These are phyloP conservation scores for Cydia fagiglandana DNA, from an alignment of 1,140 invertebrate species.

Conservation along the genomic window DNA sequence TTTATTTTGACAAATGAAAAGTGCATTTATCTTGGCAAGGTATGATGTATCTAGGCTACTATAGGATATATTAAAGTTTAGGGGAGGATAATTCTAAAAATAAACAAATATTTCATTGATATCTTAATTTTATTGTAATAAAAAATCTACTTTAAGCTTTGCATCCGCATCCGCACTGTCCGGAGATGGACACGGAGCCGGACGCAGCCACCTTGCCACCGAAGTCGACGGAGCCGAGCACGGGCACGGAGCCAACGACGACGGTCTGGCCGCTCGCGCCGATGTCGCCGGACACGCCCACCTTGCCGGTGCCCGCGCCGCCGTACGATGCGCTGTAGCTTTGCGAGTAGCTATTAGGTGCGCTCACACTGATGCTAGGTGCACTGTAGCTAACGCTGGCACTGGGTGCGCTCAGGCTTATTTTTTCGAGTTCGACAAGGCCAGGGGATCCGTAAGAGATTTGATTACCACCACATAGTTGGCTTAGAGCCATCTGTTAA, in stretches of 20 bases:
- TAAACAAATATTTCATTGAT: too few species aligned
- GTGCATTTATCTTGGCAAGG: too few species aligned
- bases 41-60: too few species aligned
- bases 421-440: neutral
- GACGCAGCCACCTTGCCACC: conserved; percentile 47
- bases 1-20: too few species aligned
- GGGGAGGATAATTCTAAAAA: too few species aligned
- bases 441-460: neutral
- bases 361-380: neutral
- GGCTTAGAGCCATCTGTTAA: neutral
- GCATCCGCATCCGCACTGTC: conserved; percentile 39
- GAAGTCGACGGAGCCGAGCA: conserved; percentile 50
- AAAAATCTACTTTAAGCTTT: too few species aligned
- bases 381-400: neutral
- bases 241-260: conserved; percentile 49
- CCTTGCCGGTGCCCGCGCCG: conserved; percentile 36
- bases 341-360: neutral
- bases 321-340: conserved; percentile 41
- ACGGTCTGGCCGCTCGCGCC: conserved; percentile 41
- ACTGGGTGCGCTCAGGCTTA: neutral
- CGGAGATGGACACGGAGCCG: conserved; percentile 51
- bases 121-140: too few species aligned
- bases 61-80: too few species aligned
- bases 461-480: neutral
- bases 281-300: conserved; percentile 45